Percentiles rank a stretch among this genome's conserved stretches.
phyloP scores from a whole-genome alignment of 2,797 vertebrate genomes.

The Cephalopachus bancanus region DNA sequence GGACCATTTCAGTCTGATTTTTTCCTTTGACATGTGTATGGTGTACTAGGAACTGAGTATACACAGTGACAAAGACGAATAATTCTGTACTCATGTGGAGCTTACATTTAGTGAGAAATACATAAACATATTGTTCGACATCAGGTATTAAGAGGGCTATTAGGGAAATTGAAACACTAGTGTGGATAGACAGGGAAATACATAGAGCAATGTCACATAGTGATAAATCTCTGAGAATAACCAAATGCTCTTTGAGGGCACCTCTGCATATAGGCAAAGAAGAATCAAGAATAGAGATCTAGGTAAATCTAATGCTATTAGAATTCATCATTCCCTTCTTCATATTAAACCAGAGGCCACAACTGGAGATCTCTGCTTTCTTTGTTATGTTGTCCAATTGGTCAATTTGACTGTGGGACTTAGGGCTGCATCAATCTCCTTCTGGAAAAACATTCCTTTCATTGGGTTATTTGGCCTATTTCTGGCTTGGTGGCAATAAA shows the following conservation, averaged over 20 bases:
- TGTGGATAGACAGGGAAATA: background rate
- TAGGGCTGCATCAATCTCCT: background rate
- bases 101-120: background rate
- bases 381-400: background rate
- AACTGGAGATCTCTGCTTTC: rapidly evolving
- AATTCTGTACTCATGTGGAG: background rate
- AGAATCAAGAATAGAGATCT: background rate
- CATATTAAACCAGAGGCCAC: background rate
- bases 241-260: too few relatives aligned
- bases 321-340: background rate
- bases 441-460: background rate
- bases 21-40: background rate
- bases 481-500: background rate
- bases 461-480: background rate
- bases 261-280: background rate
- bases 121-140: background rate
- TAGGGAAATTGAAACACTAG: background rate
- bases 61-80: background rate
- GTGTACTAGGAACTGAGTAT: background rate
- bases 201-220: rapidly evolving
- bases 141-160: background rate
- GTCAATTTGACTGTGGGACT: background rate
- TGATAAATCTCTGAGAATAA: background rate
- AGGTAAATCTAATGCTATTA: background rate
- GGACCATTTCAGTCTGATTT: background rate